Conservation (phyloP, 2,113 vertebrate genomes). For the Sisor rabdophorus region DNA sequence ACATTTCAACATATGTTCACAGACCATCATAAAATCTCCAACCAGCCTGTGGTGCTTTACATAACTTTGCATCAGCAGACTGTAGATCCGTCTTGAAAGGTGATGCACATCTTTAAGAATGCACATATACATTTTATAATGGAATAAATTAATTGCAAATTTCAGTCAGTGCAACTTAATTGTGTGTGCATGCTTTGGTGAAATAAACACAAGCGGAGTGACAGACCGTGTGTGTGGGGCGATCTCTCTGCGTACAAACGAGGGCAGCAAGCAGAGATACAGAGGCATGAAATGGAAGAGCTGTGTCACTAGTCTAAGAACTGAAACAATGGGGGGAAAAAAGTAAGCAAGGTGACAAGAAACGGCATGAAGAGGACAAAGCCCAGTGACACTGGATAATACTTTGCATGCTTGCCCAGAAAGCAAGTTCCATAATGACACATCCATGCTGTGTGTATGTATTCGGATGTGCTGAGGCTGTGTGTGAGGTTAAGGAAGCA, state of each 20-base stretch:
- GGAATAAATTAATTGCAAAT: not conserved
- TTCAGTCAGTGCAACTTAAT: not conserved
- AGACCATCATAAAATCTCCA: not conserved
- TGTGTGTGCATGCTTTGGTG: conserved; percentile 4
- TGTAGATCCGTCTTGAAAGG: not conserved
- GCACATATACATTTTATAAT: not conserved
- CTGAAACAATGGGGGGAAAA: not conserved
- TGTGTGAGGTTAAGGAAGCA: conserved; percentile 23
- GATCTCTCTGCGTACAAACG: conserved; percentile 12
- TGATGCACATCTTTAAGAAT: not conserved
- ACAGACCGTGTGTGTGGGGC: not conserved
- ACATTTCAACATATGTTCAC: not conserved
- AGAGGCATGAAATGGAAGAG: conserved; percentile 23
- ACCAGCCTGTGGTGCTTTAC: not conserved
- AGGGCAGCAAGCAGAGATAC: conserved; percentile 29
- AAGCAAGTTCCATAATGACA: not conserved
- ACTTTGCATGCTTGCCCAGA: conserved; percentile 33
- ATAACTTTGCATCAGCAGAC: conserved; percentile 19
- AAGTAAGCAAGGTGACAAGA: conserved; percentile 3
- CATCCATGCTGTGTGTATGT: conserved; percentile 37
- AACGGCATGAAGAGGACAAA: not conserved
- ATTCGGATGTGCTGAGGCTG: conserved; percentile 20
- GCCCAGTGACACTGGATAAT: not conserved
- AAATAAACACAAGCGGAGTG: not conserved
- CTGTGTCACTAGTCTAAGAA: not conserved